phyloP scores from a whole-genome alignment of 2,113 vertebrate species.

The Vidua chalybeata region DNA sequence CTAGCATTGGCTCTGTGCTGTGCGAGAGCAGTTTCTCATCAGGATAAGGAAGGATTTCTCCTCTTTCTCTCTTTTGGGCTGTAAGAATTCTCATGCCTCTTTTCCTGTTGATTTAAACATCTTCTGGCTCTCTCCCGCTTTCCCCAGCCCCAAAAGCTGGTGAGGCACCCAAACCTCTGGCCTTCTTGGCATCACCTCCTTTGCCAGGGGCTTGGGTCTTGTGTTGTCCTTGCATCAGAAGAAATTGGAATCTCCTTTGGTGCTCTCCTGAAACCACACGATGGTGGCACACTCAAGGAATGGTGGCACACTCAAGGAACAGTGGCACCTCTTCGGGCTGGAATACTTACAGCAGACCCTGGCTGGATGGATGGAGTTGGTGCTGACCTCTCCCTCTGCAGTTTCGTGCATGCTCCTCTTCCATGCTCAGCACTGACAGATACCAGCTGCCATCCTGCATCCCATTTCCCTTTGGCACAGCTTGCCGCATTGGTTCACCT shows the following conservation, averaged over 20 bases:
- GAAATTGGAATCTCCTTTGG: rapidly evolving
- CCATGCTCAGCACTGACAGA: rapidly evolving
- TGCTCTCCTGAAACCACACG: background rate
- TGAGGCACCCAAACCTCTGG: background rate
- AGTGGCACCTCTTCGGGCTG: background rate
- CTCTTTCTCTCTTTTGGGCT: background rate
- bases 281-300: background rate
- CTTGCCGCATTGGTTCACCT: rapidly evolving
- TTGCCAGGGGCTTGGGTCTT: background rate
- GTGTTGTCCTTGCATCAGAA: rapidly evolving
- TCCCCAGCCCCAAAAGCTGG: background rate
- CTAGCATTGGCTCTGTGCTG: rapidly evolving
- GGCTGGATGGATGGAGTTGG: background rate
- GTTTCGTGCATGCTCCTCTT: background rate
- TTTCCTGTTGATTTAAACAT: background rate
- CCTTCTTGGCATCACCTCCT: rapidly evolving
- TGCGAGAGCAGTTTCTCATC: background rate
- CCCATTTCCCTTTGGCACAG: rapidly evolving
- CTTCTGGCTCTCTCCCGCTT: background rate
- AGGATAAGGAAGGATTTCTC: background rate
- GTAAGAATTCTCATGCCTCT: background rate
- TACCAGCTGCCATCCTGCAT: background rate
- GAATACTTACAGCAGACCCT: background rate
- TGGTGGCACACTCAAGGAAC: background rate
- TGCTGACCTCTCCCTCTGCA: background rate